These are phyloP conservation scores for Lagorchestes hirsutus DNA, from an alignment of 2,797 vertebrate species.

Conservation along the genomic window DNA sequence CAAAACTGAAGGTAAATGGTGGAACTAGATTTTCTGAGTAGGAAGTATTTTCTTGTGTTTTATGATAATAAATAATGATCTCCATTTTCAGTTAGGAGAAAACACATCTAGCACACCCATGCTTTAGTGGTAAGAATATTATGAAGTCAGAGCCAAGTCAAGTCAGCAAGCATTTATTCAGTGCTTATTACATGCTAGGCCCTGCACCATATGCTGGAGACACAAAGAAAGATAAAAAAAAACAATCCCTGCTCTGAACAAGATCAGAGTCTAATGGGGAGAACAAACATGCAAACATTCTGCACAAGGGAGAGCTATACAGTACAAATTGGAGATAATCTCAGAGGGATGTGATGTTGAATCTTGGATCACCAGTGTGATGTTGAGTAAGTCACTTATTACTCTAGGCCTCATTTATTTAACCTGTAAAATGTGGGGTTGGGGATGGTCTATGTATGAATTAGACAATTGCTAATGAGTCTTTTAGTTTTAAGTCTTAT, in stretches of 20 bases:
- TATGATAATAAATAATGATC: background rate
- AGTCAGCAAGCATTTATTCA: background rate
- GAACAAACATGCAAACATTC: background rate
- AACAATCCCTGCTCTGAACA: background rate
- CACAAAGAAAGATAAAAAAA: background rate
- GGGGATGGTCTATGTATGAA: background rate
- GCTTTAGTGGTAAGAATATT: background rate
- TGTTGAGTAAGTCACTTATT: background rate
- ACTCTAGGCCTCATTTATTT: background rate
- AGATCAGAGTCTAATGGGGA: background rate
- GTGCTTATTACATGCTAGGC: background rate
- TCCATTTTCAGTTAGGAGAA: background rate
- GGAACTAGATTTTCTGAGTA: background rate
- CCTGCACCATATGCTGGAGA: background rate
- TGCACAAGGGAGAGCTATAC: background rate
- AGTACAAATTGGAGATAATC: background rate
- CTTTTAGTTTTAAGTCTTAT: slow-evolving; percentile 1
- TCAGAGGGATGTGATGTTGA: background rate
- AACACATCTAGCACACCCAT: background rate
- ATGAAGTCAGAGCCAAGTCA: background rate
- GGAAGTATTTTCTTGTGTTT: background rate
- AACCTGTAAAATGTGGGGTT: background rate
- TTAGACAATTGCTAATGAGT: background rate
- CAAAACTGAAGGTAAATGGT: background rate
- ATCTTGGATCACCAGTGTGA: background rate